phyloP scores from a whole-genome alignment of 2,888 invertebrate genomes.

The Galerucella pusilla region DNA sequence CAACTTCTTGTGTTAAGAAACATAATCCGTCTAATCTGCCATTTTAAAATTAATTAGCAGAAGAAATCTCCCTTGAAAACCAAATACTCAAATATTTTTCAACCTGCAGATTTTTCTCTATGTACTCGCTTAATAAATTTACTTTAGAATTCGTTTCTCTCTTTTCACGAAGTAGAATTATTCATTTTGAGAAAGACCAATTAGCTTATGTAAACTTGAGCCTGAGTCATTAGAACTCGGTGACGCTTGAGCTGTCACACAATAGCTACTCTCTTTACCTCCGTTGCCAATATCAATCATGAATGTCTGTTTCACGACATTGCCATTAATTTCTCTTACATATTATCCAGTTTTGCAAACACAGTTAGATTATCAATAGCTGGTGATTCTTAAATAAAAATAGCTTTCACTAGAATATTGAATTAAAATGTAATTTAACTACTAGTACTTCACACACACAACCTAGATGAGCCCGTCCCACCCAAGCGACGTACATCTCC shows the following conservation, averaged over 20 bases:
- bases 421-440: too few species aligned
- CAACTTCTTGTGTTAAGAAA: neutral
- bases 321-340: constrained; percentile 1
- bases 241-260: constrained; percentile 39
- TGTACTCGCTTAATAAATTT: constrained; percentile 17
- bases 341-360: neutral
- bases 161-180: constrained; percentile 25
- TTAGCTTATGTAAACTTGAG: constrained; percentile 40
- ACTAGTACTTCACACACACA: too few species aligned
- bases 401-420: too few species aligned
- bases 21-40: neutral
- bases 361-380: neutral
- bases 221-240: constrained; percentile 31
- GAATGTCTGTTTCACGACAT: constrained; percentile 22
- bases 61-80: constrained; percentile 5
- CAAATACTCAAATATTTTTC: constrained; percentile 13
- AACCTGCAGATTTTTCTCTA: neutral
- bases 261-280: constrained; percentile 33
- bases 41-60: neutral
- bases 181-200: constrained; percentile 35
- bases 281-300: constrained; percentile 34
- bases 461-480: too few species aligned
- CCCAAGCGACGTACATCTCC: too few species aligned
- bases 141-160: constrained; percentile 27
- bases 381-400: neutral